Evolutionary conservation across 2,888 invertebrate species (phyloP).

Genomic region (Habrosyne pyritoides): DNA sequence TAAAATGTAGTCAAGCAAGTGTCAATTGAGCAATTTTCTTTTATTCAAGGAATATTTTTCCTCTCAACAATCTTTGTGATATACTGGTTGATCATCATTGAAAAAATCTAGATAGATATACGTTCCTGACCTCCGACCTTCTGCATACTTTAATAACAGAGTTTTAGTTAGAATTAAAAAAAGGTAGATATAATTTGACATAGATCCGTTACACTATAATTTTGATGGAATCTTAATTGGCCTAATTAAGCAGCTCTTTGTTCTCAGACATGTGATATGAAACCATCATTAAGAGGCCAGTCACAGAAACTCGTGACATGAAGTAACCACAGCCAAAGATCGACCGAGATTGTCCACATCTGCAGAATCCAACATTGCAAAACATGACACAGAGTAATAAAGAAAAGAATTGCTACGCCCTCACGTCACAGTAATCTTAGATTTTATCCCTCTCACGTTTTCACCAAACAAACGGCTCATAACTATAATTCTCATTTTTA

Average conservation of each 20-base stretch:
- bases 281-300: slow-evolving; percentile 10
- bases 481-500: slow-evolving; percentile 32
- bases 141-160: too few relatives aligned
- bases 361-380: slow-evolving; percentile 31
- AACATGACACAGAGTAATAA: slow-evolving; percentile 45
- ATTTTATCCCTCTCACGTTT: slow-evolving; percentile 72
- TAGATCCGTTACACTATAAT: background rate
- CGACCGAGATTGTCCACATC: slow-evolving; percentile 23
- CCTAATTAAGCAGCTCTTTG: background rate
- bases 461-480: slow-evolving; percentile 45
- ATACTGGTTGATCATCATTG: too few relatives aligned
- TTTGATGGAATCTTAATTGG: background rate
- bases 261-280: background rate
- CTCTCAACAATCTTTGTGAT: too few relatives aligned
- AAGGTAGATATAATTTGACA: background rate
- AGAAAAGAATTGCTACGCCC: slow-evolving; percentile 45
- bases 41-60: background rate
- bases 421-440: slow-evolving; percentile 56
- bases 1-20: background rate
- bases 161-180: too few relatives aligned
- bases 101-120: too few relatives aligned
- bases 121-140: too few relatives aligned
- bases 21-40: background rate
- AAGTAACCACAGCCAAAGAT: slow-evolving; percentile 25
- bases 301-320: slow-evolving; percentile 35